Percentiles rank a stretch among this genome's conserved stretches.
These are phyloP conservation scores for Sterrhoptilus dennistouni DNA, from an alignment of 2,113 vertebrate genomes.

Conservation along the genomic window DNA sequence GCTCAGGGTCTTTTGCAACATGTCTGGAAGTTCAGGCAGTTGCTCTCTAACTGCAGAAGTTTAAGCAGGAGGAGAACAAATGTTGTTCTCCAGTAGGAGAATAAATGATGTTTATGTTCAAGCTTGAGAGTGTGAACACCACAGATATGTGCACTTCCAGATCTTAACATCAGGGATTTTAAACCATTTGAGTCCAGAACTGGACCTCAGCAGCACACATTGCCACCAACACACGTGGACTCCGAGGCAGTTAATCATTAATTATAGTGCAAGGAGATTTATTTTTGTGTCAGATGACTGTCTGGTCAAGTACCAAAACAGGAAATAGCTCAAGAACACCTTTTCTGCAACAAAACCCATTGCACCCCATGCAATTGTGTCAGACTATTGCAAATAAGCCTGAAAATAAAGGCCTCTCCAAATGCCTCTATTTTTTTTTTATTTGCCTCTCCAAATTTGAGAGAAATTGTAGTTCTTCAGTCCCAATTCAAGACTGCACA, in stretches of 20 bases:
- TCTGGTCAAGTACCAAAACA: not conserved
- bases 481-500: not conserved
- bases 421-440: not conserved
- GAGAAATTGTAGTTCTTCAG: not conserved
- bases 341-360: not conserved
- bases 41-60: not conserved
- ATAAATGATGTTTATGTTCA: not conserved
- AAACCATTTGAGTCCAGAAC: not conserved
- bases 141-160: fast-evolving
- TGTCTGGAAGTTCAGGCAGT: not conserved
- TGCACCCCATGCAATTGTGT: fast-evolving
- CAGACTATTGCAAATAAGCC: not conserved
- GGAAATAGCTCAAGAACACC: not conserved
- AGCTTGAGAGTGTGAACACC: not conserved
- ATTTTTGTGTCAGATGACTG: not conserved
- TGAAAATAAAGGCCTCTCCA: not conserved
- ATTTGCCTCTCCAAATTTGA: not conserved
- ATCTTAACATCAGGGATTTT: not conserved
- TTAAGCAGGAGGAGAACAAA: not conserved
- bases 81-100: not conserved
- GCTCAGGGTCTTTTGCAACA: not conserved
- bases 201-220: not conserved
- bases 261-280: not conserved
- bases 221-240: not conserved
- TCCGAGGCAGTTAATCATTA: constrained; percentile 28